Conservation (phyloP, 2,797 vertebrate species). For the Myripristis jacobus region DNA sequence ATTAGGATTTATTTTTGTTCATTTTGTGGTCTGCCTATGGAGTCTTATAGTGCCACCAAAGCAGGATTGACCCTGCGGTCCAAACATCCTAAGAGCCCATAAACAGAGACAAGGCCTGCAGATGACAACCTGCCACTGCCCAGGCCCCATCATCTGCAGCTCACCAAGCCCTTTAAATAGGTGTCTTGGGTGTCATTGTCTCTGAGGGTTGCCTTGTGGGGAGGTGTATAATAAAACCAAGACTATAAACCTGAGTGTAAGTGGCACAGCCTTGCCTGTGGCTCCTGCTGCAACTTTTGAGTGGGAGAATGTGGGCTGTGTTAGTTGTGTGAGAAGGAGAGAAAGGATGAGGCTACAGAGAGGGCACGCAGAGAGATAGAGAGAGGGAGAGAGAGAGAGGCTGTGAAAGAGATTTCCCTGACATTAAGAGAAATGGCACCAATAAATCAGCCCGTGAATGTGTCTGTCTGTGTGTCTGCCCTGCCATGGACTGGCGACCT, state of each 20-base stretch:
- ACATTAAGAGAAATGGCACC: constrained; percentile 47
- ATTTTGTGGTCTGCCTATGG: constrained; percentile 71
- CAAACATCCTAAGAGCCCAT: constrained; percentile 76
- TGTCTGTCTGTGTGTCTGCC: too few species aligned
- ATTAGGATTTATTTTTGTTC: constrained; percentile 84
- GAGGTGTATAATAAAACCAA: constrained; percentile 75
- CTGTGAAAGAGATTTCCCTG: constrained; percentile 38
- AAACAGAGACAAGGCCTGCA: constrained; percentile 76
- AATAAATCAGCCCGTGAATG: constrained; percentile 62
- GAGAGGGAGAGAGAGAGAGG: background rate
- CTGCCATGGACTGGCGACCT: too few species aligned
- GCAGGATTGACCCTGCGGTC: constrained; percentile 70
- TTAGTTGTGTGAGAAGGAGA: constrained; percentile 8
- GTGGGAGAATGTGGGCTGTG: constrained; percentile 26
- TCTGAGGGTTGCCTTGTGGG: constrained; percentile 77
- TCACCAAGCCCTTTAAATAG: constrained; percentile 75
- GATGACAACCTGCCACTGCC: constrained; percentile 76
- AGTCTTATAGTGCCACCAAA: constrained; percentile 59
- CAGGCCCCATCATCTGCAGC: constrained; percentile 67
- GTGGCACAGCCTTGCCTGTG: constrained; percentile 71
- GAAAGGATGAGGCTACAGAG: background rate
- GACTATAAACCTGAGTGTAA: constrained; percentile 76
- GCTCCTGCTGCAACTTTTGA: constrained; percentile 65
- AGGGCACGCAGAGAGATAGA: background rate
- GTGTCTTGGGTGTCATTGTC: constrained; percentile 78